A percentile compares a stretch with the other conserved stretches of the same genome.
Conservation (phyloP, 2,113 vertebrate genomes). For the Strix uralensis region DNA sequence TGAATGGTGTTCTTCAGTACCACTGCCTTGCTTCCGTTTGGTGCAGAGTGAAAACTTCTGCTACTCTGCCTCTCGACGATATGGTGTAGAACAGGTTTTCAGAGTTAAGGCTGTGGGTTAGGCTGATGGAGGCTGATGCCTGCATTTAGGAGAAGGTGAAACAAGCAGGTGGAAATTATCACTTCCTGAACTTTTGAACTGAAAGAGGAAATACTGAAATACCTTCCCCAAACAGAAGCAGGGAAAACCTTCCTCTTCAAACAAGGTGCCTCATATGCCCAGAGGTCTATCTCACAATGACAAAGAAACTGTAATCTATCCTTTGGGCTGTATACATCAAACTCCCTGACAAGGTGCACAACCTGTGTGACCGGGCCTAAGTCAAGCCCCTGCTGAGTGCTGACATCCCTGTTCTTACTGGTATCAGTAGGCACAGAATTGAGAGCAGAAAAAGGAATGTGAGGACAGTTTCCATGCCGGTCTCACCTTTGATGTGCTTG, state of each 20-base stretch:
- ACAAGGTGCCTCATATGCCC: fast-evolving
- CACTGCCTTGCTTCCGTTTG: neutral
- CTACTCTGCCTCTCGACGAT: fast-evolving
- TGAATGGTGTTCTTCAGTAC: too few relatives aligned
- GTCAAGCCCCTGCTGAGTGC: fast-evolving
- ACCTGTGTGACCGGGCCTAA: fast-evolving
- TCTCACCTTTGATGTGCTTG: neutral
- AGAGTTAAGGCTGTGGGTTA: fast-evolving
- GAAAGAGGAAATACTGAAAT: neutral
- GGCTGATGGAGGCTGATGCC: too few relatives aligned
- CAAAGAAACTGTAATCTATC: neutral
- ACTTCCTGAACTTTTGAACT: neutral
- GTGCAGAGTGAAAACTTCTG: neutral
- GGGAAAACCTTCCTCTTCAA: neutral
- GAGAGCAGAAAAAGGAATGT: neutral
- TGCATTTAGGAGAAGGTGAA: neutral
- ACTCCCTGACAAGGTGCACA: fast-evolving
- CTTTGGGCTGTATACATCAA: fast-evolving
- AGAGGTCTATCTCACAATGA: neutral
- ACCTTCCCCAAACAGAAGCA: neutral
- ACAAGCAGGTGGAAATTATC: fast-evolving
- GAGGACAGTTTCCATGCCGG: fast-evolving
- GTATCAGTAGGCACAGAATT: neutral
- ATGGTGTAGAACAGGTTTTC: neutral
- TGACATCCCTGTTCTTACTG: too few relatives aligned